phyloP scores from a whole-genome alignment of 2,888 invertebrate genomes.

The Cephus spinipes region DNA sequence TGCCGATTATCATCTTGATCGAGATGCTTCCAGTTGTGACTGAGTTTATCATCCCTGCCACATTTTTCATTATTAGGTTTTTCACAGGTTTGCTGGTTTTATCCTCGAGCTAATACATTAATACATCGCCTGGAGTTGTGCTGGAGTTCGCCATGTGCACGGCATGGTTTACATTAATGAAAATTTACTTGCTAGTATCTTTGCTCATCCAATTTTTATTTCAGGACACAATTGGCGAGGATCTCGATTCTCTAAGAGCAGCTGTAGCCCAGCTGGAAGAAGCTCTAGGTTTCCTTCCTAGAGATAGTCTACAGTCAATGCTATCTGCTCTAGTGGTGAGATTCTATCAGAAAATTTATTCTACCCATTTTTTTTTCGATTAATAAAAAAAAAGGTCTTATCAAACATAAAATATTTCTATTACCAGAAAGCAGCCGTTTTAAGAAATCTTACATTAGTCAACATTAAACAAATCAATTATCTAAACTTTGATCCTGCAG shows the following conservation, averaged over 20 bases:
- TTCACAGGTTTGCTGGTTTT: slow-evolving; percentile 42
- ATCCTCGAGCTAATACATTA: slow-evolving; percentile 47
- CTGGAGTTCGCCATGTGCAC: slow-evolving; percentile 38
- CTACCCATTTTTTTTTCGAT: not conserved
- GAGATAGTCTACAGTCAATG: slow-evolving; percentile 79
- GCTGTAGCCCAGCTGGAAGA: slow-evolving; percentile 77
- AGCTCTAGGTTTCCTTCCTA: slow-evolving; percentile 76
- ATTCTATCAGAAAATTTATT: slow-evolving; percentile 13
- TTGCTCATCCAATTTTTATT: slow-evolving; percentile 20
- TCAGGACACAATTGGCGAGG: slow-evolving; percentile 66
- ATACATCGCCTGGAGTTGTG: slow-evolving; percentile 38
- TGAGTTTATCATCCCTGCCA: not conserved
- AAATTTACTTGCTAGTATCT: slow-evolving; percentile 1
- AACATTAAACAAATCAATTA: not conserved
- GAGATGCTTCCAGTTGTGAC: not conserved
- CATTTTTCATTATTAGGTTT: not conserved
- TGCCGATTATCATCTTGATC: not conserved
- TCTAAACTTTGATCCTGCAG: slow-evolving; percentile 67
- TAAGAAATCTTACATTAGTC: not conserved
- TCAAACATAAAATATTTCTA: not conserved
- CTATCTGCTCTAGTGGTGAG: slow-evolving; percentile 80
- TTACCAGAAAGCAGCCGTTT: not conserved
- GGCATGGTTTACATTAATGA: slow-evolving; percentile 29
- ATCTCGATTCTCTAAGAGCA: slow-evolving; percentile 78
- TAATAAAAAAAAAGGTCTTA: not conserved